Evolutionary conservation across 2,888 invertebrate species (phyloP), one percentile per base, ranked within the genome.

Genomic region (Watsonalla binaria): DNA sequence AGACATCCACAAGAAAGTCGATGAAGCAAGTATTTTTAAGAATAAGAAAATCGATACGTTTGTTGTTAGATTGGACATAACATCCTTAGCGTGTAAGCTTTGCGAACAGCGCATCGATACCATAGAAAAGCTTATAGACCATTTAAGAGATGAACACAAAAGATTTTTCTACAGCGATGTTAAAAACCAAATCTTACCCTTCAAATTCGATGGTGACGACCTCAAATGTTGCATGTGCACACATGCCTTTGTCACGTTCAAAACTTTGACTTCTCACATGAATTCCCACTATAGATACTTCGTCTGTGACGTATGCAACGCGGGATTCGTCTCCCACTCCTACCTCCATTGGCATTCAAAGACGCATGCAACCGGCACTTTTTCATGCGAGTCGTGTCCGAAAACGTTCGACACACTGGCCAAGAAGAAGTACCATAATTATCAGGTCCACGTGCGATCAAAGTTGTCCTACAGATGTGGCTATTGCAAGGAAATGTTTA

Each of bases 351-450:
- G 70, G 0, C 86, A 87, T 51, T 63, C 69, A 14, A 73, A 76
- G 13, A 61, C 74, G 14, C 86, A 86, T 50, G 72, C 70, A 55
- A 74, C 66, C 5, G 86, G 86, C 0, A 62, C 60, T 0, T 80
- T 77, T 47, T 65, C 70, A 15, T 92, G 92, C 52, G 71, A 73
- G 0, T 76, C 69, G 47, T 92, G 92, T 55, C 64, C 79, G 0
- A 91, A 91, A 63, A 71, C 82, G 0, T 92, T 91, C 59, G 78
- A 87, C 14, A 90, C 84, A 0, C 74, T 78, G 39, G 73, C 84
- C 34, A 86, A 88, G 15, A 70, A 84, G 52, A 82, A 82, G 48
- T 77, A 82, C 0, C 92, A 92, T 46, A 83, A 85, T 54, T 75
- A 82, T 45, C 78, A 81, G 0, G 83, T 86, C 0, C 90, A 86